These are phyloP conservation scores for Microtus agrestis DNA, from an alignment of 2,797 vertebrate species.

Conservation along the genomic window DNA sequence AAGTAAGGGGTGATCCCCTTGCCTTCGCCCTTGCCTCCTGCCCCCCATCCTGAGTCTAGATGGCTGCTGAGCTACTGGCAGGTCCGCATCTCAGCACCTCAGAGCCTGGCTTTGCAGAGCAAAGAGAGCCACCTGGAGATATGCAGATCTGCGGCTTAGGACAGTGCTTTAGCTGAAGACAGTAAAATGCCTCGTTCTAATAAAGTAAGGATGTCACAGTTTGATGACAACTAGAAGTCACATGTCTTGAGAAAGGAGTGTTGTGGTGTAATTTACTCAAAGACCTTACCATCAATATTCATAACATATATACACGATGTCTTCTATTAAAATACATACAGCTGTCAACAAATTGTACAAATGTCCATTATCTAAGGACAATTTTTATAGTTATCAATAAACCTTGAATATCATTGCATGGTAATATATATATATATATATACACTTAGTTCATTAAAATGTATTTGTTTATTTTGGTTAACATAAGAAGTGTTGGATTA, in stretches of 20 bases:
- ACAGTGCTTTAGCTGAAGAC: neutral
- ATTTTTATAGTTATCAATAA: neutral
- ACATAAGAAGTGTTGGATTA: neutral
- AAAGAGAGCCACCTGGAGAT: neutral
- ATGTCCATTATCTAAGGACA: neutral
- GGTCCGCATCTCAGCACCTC: neutral
- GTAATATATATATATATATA: neutral
- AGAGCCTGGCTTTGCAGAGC: neutral
- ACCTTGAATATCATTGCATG: constrained; percentile 4
- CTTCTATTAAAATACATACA: neutral
- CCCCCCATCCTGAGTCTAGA: neutral
- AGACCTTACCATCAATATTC: constrained; percentile 1
- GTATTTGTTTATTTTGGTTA: neutral
- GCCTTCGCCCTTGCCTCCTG: neutral
- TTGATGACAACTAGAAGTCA: neutral
- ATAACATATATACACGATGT: neutral
- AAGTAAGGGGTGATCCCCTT: neutral
- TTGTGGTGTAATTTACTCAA: constrained; percentile 3
- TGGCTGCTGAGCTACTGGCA: neutral
- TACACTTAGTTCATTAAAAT: neutral
- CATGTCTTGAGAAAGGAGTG: neutral
- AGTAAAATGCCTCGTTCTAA: constrained; percentile 22
- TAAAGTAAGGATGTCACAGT: constrained; percentile 7
- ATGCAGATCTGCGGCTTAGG: neutral
- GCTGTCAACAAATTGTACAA: neutral